Conservation (phyloP, 2,113 vertebrate species). For the Oryzias javanicus region DNA sequence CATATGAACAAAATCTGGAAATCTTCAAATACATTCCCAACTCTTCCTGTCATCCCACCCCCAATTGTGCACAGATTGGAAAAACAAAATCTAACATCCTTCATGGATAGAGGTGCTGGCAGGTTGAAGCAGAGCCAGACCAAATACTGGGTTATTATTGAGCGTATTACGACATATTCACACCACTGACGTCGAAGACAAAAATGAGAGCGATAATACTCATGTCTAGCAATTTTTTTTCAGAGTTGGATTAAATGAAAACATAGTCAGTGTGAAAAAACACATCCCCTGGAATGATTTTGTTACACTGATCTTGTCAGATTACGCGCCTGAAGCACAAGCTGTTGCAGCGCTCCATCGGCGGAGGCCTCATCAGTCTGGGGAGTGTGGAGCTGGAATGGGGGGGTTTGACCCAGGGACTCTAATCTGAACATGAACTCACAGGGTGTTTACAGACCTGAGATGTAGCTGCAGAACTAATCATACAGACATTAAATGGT, state of each 20-base stretch:
- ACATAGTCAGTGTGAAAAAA: slow-evolving; percentile 1
- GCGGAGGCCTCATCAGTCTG: background rate
- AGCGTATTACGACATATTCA: background rate
- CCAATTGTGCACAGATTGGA: background rate
- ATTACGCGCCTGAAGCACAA: slow-evolving; percentile 29
- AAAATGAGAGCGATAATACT: background rate
- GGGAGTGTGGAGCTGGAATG: background rate
- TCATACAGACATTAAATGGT: slow-evolving; percentile 4
- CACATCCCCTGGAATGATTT: slow-evolving; percentile 19
- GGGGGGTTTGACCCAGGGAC: background rate
- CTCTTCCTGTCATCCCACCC: background rate
- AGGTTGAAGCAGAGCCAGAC: background rate
- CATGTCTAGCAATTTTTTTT: background rate
- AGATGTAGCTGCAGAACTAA: background rate
- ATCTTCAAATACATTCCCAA: background rate
- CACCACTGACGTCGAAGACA: background rate
- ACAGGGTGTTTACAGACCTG: slow-evolving; percentile 5
- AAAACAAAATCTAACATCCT: background rate
- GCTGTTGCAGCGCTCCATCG: background rate
- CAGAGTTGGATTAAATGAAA: slow-evolving; percentile 14
- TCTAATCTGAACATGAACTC: slow-evolving; percentile 14
- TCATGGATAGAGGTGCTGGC: background rate
- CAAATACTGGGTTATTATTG: background rate
- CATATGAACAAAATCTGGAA: background rate
- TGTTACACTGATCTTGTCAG: slow-evolving; percentile 30